Evolutionary conservation across 2,113 vertebrate species (phyloP).

Genomic region (Gnathonemus echidnorhynchus): DNA sequence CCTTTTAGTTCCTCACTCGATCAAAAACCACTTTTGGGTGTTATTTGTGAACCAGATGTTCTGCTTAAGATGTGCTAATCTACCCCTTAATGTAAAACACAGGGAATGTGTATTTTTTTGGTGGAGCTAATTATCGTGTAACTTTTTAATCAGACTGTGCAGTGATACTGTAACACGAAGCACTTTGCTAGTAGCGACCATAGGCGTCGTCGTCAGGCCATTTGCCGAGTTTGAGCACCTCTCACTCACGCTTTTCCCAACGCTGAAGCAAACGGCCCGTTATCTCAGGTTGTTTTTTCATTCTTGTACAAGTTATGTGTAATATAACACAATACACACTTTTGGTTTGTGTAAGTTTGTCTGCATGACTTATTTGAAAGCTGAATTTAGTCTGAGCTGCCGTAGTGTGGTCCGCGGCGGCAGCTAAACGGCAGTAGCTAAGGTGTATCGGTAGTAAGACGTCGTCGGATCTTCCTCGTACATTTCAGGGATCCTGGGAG

Average conservation of each 20-base stretch:
- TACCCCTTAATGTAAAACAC: neutral
- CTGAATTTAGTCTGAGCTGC: neutral
- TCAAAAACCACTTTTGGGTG: neutral
- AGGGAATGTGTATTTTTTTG: neutral
- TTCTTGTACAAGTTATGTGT: neutral
- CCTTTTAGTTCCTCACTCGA: neutral
- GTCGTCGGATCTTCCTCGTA: neutral
- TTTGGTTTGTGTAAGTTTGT: neutral
- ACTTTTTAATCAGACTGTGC: neutral
- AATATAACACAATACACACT: neutral
- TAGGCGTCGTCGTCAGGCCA: neutral
- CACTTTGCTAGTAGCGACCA: neutral
- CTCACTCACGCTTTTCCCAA: neutral
- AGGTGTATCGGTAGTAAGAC: no score
- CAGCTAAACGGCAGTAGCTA: neutral
- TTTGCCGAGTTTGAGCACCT: neutral
- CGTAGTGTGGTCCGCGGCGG: no score
- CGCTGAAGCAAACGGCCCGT: neutral
- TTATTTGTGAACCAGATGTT: neutral
- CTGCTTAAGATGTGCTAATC: neutral
- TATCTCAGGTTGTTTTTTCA: neutral
- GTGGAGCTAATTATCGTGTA: neutral
- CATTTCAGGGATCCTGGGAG: neutral
- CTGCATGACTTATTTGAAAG: neutral
- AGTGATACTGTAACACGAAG: neutral